Percentiles rank a stretch among this genome's conserved stretches.
These are phyloP conservation scores for Ctenodactylus gundi DNA, from an alignment of 2,113 vertebrate species.

Conservation along the genomic window DNA sequence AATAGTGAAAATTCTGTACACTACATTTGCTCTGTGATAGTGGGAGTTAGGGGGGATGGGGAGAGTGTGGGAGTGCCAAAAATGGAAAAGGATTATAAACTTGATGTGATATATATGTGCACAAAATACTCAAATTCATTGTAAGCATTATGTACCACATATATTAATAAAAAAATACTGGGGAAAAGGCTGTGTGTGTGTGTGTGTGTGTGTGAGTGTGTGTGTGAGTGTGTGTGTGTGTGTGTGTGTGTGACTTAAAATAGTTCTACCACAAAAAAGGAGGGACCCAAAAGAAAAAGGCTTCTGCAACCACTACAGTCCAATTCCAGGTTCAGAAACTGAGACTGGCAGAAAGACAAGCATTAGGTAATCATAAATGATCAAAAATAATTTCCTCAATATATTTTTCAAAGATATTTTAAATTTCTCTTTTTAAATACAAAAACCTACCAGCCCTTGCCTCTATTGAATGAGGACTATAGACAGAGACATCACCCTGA, in stretches of 20 bases:
- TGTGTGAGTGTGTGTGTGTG: too few species aligned
- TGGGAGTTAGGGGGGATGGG: too few species aligned
- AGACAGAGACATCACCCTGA: not conserved
- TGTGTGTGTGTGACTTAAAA: not conserved
- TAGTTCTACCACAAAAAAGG: not conserved
- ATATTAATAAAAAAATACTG: too few species aligned
- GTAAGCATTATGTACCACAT: too few species aligned
- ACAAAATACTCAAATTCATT: too few species aligned
- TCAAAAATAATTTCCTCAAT: not conserved
- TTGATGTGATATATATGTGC: too few species aligned
- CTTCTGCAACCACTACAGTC: not conserved
- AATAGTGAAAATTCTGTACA: not conserved
- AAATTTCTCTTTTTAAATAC: constrained; percentile 18
- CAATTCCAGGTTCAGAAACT: not conserved
- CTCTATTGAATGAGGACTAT: not conserved
- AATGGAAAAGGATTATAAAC: too few species aligned
- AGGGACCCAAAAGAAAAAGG: not conserved
- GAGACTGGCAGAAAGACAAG: not conserved
- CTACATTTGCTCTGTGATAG: not conserved
- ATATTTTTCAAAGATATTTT: not conserved
- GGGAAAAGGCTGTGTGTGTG: too few species aligned
- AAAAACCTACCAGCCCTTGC: not conserved
- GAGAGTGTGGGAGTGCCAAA: too few species aligned
- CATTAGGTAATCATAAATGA: not conserved
- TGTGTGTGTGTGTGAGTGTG: too few species aligned